Conservation (phyloP, 2,888 invertebrate genomes). For the Thymelicus lineola region DNA sequence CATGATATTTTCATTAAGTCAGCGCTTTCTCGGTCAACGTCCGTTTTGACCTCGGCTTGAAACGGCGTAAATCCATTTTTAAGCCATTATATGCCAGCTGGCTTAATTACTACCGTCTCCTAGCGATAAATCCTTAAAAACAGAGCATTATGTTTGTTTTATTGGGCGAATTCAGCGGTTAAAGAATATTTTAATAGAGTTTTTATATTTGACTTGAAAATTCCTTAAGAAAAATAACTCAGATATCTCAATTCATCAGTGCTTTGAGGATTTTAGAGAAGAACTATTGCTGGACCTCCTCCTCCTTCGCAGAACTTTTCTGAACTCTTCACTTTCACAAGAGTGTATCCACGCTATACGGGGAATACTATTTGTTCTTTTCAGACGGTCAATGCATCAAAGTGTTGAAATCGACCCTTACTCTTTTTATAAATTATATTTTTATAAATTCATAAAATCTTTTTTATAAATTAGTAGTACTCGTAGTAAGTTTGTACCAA, state of each 20-base stretch:
- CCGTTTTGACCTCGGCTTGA: constrained; percentile 30
- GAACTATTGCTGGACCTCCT: too few species aligned
- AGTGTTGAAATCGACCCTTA: too few species aligned
- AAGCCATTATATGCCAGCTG: constrained; percentile 32
- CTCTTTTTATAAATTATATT: too few species aligned
- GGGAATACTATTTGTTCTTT: too few species aligned
- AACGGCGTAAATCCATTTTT: constrained; percentile 30
- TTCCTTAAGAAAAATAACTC: neutral
- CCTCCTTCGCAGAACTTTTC: too few species aligned
- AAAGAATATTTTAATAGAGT: neutral
- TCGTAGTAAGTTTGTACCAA: too few species aligned
- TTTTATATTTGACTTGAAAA: neutral
- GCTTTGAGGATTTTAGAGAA: neutral
- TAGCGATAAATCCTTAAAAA: constrained; percentile 30
- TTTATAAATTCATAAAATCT: too few species aligned
- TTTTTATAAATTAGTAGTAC: too few species aligned
- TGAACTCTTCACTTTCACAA: too few species aligned
- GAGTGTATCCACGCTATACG: too few species aligned
- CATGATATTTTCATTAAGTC: constrained; percentile 24
- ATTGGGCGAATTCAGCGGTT: constrained; percentile 1
- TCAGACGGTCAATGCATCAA: too few species aligned
- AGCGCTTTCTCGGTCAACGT: constrained; percentile 32
- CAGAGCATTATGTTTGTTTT: constrained; percentile 8
- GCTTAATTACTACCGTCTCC: constrained; percentile 33
- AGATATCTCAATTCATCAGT: too few species aligned